Evolutionary conservation across 2,797 vertebrate species (phyloP).

Genomic region (Gymnocypris eckloni): DNA sequence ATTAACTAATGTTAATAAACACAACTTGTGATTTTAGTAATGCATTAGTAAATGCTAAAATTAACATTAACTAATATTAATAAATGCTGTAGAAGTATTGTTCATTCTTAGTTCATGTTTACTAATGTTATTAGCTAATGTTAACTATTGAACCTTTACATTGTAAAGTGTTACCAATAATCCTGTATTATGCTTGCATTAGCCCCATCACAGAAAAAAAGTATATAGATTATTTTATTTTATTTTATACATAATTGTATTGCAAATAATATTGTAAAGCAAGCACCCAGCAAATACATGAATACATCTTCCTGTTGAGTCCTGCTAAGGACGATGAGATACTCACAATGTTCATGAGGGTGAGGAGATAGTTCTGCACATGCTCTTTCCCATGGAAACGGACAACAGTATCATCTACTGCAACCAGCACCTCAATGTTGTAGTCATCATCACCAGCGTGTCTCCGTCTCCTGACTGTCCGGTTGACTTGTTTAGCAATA

Average conservation of each 20-base stretch:
- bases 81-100: too few relatives aligned
- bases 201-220: background rate
- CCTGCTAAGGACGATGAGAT: background rate
- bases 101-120: too few relatives aligned
- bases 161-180: too few relatives aligned
- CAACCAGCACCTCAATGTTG: slow-evolving; percentile 96
- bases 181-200: background rate
- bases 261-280: background rate
- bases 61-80: too few relatives aligned
- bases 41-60: too few relatives aligned
- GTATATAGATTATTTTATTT: background rate
- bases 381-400: slow-evolving; percentile 98
- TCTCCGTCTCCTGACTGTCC: slow-evolving; percentile 77
- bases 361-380: slow-evolving; percentile 97
- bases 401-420: slow-evolving; percentile 95
- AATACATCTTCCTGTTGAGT: background rate
- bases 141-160: too few relatives aligned
- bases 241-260: background rate
- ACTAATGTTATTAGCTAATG: too few relatives aligned
- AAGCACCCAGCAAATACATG: background rate
- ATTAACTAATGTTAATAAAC: too few relatives aligned
- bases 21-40: too few relatives aligned
- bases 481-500: slow-evolving; percentile 81
- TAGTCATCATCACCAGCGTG: slow-evolving; percentile 86
- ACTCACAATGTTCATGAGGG: slow-evolving; percentile 99